Evolutionary conservation across 37 sponge, comb jelly and placozoan species (phyloP).

Genomic region (Geodia barretti): DNA sequence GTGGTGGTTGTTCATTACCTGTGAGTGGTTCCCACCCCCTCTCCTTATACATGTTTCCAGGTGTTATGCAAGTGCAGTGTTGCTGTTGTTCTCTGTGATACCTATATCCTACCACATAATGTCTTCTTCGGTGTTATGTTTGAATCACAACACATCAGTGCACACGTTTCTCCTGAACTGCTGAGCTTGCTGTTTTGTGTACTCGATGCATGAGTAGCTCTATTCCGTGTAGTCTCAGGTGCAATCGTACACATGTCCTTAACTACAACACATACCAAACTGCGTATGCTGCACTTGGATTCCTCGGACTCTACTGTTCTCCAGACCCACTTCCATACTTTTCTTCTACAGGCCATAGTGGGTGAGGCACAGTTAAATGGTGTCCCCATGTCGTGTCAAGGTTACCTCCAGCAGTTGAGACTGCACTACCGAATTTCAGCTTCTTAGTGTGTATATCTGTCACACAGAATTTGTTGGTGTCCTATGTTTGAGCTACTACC

Average conservation of each 20-base stretch:
- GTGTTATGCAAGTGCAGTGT: constrained; percentile 27
- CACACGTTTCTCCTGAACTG: neutral
- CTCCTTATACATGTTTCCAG: constrained; percentile 23
- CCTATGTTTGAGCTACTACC: neutral
- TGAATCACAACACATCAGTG: neutral
- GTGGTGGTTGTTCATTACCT: too few relatives aligned
- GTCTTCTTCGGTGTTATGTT: neutral
- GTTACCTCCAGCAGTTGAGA: too few relatives aligned
- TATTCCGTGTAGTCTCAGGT: neutral
- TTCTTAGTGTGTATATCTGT: too few relatives aligned
- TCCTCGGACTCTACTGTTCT: constrained; percentile 13
- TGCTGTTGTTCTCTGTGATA: constrained; percentile 54
- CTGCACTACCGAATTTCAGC: too few relatives aligned
- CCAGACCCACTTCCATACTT: constrained; percentile 51
- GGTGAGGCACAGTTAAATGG: constrained; percentile 25
- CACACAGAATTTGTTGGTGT: neutral
- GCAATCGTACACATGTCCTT: neutral
- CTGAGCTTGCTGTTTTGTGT: neutral
- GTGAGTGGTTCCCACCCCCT: neutral
- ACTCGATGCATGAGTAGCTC: neutral
- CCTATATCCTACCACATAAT: constrained; percentile 57
- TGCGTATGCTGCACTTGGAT: constrained; percentile 20
- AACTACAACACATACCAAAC: constrained; percentile 30
- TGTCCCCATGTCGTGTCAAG: too few relatives aligned
- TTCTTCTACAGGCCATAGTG: constrained; percentile 44